Conservation (phyloP, 2,113 vertebrate genomes). For the Dicentrarchus labrax region DNA sequence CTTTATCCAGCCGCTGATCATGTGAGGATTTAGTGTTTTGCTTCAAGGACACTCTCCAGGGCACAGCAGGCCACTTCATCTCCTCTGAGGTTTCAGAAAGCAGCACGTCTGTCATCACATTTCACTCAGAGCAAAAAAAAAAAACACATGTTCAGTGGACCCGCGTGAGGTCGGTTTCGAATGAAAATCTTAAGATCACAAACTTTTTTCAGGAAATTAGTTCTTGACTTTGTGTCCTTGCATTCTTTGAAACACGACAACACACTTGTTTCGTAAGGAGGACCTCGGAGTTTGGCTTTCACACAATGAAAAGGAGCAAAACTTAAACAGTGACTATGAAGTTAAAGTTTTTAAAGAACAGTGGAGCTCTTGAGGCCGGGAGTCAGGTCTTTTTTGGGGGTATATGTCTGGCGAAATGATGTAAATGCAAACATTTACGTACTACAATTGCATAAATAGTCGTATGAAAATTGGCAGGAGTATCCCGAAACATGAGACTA, state of each 20-base stretch:
- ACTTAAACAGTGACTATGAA: not conserved
- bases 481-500: too few species aligned
- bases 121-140: conserved; percentile 26
- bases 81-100: conserved; percentile 31
- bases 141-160: not conserved
- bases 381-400: too few species aligned
- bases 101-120: conserved; percentile 41
- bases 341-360: not conserved
- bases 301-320: not conserved
- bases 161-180: not conserved
- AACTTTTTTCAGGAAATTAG: not conserved
- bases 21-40: not conserved
- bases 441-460: too few species aligned
- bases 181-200: conserved; percentile 9
- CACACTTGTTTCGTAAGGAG: not conserved
- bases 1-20: not conserved
- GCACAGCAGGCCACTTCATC: conserved; percentile 2
- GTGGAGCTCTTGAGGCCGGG: too few species aligned
- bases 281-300: too few species aligned
- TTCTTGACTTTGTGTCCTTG: not conserved
- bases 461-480: too few species aligned
- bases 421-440: too few species aligned
- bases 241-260: not conserved
- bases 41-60: not conserved
- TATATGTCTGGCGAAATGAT: too few species aligned